phyloP scores from a whole-genome alignment of 2,888 invertebrate genomes.

The Orthosia gracilis region DNA sequence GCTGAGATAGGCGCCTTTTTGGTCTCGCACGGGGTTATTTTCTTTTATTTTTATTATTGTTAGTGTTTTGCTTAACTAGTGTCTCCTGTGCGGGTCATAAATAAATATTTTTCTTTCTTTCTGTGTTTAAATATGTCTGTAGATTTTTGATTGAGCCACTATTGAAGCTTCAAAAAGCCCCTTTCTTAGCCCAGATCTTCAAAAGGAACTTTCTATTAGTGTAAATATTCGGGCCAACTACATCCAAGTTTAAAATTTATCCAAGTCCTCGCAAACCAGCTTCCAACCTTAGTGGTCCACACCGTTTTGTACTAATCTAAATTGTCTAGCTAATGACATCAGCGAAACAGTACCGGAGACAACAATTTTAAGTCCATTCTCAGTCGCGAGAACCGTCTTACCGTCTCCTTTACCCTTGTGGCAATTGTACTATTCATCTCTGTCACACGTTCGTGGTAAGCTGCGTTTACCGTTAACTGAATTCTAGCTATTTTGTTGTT shows the following conservation, averaged over 20 bases:
- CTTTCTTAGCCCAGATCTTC: no score
- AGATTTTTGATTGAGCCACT: no score
- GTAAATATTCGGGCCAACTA: no score
- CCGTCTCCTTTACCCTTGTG: slow-evolving; percentile 21
- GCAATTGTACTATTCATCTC: not conserved
- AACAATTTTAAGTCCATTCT: slow-evolving; percentile 41
- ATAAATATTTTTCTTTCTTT: no score
- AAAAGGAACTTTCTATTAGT: no score
- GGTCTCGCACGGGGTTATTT: no score
- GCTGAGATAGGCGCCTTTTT: no score
- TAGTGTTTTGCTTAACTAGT: no score
- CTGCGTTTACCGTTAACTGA: slow-evolving; percentile 47
- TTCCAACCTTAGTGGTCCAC: not conserved
- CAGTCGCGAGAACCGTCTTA: not conserved
- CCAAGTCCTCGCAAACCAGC: slow-evolving; percentile 4
- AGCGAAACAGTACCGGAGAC: slow-evolving; percentile 53
- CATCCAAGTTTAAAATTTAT: not conserved
- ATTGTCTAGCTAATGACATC: slow-evolving; percentile 49
- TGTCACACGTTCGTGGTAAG: slow-evolving; percentile 45
- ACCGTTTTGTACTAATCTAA: slow-evolving; percentile 25
- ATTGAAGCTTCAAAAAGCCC: no score
- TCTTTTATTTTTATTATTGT: no score
- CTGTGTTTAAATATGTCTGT: no score
- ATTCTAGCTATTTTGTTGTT: slow-evolving; percentile 53
- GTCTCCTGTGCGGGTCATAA: no score